Percentiles rank a stretch among this genome's conserved stretches.
phyloP scores from a whole-genome alignment of 2,888 invertebrate species.

The Acanthosepion esculentum region DNA sequence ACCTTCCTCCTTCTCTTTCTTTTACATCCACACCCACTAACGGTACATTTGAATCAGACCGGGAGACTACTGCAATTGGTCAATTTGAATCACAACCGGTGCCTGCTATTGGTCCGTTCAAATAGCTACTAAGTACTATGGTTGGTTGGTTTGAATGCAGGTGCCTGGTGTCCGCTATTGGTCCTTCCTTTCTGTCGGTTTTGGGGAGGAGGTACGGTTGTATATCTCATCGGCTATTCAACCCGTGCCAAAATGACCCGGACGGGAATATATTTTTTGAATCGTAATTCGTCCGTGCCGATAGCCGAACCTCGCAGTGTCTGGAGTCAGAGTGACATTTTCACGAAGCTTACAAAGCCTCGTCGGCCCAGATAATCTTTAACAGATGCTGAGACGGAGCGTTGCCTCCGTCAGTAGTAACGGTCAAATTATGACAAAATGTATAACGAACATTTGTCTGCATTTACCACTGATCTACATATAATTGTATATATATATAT shows the following conservation, averaged over 20 bases:
- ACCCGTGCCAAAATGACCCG: no score
- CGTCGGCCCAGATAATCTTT: not conserved
- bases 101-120: slow-evolving; percentile 20
- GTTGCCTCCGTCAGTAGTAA: no score
- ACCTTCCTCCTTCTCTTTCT: not conserved
- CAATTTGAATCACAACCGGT: not conserved
- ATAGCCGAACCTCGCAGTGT: not conserved
- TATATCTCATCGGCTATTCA: no score
- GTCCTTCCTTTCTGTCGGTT: not conserved
- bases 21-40: not conserved
- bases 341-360: not conserved
- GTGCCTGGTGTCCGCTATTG: not conserved
- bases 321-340: not conserved
- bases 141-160: slow-evolving; percentile 11
- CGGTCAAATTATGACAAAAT: no score
- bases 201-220: no score
- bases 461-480: no score
- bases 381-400: no score
- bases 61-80: slow-evolving; percentile 17
- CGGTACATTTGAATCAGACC: not conserved
- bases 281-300: slow-evolving; percentile 16
- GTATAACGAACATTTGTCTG: no score
- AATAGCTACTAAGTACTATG: slow-evolving; percentile 18
- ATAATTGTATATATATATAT: no score
- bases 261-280: not conserved